Evolutionary conservation across 2,797 vertebrate species (phyloP).

Genomic region (Pempheris klunzingeri): DNA sequence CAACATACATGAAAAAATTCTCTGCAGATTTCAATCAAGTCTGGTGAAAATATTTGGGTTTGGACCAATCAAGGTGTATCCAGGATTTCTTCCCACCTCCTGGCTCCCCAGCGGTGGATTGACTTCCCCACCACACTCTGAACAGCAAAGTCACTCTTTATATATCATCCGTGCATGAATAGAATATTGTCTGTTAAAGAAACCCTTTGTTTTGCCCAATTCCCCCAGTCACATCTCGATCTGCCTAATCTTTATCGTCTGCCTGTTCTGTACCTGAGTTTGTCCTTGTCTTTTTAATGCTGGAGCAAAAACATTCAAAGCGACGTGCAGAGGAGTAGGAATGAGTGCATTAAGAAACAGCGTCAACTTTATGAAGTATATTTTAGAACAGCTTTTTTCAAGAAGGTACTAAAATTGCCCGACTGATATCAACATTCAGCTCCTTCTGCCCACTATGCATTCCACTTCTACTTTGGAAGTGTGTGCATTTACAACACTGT

Average conservation of each 20-base stretch:
- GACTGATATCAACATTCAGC: background rate
- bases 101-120: constrained; percentile 37
- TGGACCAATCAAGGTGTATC: background rate
- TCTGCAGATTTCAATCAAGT: background rate
- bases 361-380: constrained; percentile 2
- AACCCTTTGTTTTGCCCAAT: constrained; percentile 10
- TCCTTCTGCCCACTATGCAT: background rate
- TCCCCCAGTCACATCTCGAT: constrained; percentile 25
- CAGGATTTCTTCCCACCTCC: constrained; percentile 53
- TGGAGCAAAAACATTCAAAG: constrained; percentile 34
- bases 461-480: background rate
- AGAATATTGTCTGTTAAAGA: constrained; percentile 34
- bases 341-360: background rate
- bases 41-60: background rate
- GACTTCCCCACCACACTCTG: constrained; percentile 59
- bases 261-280: constrained; percentile 37
- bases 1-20: background rate
- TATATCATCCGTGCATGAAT: constrained; percentile 42
- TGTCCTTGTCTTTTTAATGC: constrained; percentile 56
- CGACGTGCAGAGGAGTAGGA: constrained; percentile 7
- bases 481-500: background rate
- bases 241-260: constrained; percentile 29
- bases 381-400: constrained; percentile 6
- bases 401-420: constrained; percentile 16
- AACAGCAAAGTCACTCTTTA: constrained; percentile 56